These are phyloP conservation scores for Hiodon tergisus DNA, from an alignment of 2,113 vertebrate genomes.

Conservation along the genomic window DNA sequence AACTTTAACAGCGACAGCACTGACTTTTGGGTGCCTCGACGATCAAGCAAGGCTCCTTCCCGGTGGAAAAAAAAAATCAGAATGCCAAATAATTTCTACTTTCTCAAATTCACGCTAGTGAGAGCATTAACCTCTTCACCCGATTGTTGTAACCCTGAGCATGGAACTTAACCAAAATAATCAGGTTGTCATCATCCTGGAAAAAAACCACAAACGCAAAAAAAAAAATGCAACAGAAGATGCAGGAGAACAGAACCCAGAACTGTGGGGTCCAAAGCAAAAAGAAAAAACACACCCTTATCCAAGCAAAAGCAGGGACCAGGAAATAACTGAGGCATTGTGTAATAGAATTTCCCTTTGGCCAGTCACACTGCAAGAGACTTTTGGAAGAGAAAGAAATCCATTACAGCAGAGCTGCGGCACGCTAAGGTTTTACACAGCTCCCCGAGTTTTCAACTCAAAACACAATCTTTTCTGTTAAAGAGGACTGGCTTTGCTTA, in stretches of 20 bases:
- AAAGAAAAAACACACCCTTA: slow-evolving; percentile 8
- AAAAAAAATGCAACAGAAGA: neutral
- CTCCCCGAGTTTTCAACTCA: neutral
- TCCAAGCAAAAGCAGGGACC: slow-evolving; percentile 20
- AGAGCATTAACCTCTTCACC: too few species aligned
- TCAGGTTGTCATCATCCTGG: too few species aligned
- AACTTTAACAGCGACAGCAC: neutral
- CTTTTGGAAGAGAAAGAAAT: neutral
- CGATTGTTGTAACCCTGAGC: too few species aligned
- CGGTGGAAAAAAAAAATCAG: too few species aligned
- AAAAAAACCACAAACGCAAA: neutral
- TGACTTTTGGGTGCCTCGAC: neutral
- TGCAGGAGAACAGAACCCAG: neutral
- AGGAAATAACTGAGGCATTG: slow-evolving; percentile 42
- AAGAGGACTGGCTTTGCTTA: neutral
- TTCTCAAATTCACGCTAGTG: neutral
- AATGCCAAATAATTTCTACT: neutral
- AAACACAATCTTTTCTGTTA: neutral
- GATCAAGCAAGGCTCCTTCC: too few species aligned
- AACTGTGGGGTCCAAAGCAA: neutral
- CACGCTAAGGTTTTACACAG: neutral
- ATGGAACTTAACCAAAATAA: too few species aligned
- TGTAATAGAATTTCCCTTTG: slow-evolving; percentile 39
- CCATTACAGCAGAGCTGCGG: neutral
- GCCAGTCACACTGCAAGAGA: slow-evolving; percentile 14